Evolutionary conservation across 1,140 invertebrate species (phyloP), one percentile per base, ranked within the genome.

Genomic region (Rhyacophila brunnea): DNA sequence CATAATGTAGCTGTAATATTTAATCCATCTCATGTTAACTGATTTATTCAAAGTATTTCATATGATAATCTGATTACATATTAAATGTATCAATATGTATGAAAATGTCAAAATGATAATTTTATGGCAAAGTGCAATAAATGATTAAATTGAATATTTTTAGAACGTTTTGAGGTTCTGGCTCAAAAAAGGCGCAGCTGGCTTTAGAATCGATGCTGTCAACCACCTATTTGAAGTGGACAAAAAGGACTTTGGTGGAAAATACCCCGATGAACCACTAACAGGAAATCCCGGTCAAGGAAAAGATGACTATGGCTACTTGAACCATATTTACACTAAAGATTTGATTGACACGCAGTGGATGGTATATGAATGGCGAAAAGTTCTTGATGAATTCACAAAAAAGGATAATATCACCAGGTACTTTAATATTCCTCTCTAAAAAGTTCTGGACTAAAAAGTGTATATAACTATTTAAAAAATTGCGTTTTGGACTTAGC

Each of bases 121-220:
- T n/a, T n/a, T n/a, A n/a, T n/a, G n/a, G n/a, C n/a, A n/a, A n/a
- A n/a, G n/a, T n/a, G n/a, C n/a, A n/a, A n/a, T n/a, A n/a, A n/a
- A n/a, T n/a, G n/a, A n/a, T n/a, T n/a, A n/a, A n/a, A n/a, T n/a
- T n/a, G n/a, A n/a, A n/a, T n/a, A n/a, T n/a, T n/a, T n/a, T n/a
- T n/a, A 81, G 14, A 71, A 80, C 18, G 82, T 79, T 4, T 72
- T 82, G 56, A 67, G 56, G 2, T 84, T 82, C 68, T 91, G 88
- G 88, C 58, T 90, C 0, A 73, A 86, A 6, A 74, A 77, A 63
- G 88, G 87, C 5, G 84, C 86, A 0, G 83, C 86, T 66, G 89
- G 88, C 0, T 90, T 90, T 67, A 74, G 87, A 45, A 75, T 91
- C 1, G 84, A 88, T 60, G 84, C 85, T 3, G 70, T 87, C 0